Conservation (phyloP, 2,888 invertebrate genomes). For the Caenorhabditis sp. region DNA sequence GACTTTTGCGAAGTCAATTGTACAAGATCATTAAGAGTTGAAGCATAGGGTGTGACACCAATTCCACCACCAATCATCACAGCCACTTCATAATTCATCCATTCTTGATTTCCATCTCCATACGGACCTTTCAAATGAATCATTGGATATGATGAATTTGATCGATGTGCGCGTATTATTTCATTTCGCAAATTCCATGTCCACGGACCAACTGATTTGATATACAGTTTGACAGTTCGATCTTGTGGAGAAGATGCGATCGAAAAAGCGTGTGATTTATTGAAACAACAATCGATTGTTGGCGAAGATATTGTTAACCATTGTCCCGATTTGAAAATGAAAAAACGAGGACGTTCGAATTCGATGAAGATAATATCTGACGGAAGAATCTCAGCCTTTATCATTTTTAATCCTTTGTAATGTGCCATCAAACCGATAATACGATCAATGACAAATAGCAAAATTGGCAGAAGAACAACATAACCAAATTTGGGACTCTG, state of each 20-base stretch:
- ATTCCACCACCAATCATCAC: slow-evolving; percentile 98
- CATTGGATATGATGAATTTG: slow-evolving; percentile 56
- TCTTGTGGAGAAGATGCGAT: slow-evolving; percentile 94
- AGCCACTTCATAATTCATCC: slow-evolving; percentile 88
- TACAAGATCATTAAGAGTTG: slow-evolving; percentile 90
- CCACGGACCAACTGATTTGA: slow-evolving; percentile 87
- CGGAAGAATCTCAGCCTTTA: slow-evolving; percentile 89
- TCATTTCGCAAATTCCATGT: slow-evolving; percentile 88
- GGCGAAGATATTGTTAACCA: slow-evolving; percentile 86
- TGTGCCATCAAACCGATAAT: slow-evolving; percentile 75
- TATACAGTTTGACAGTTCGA: slow-evolving; percentile 91
- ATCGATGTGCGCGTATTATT: slow-evolving; percentile 54
- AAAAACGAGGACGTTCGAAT: slow-evolving; percentile 91
- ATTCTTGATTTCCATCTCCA: slow-evolving; percentile 88
- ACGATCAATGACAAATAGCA: slow-evolving; percentile 88
- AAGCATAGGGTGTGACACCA: slow-evolving; percentile 95
- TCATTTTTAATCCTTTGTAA: slow-evolving; percentile 80
- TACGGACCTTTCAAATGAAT: slow-evolving; percentile 88
- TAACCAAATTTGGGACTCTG: slow-evolving; percentile 85
- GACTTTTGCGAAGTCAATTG: slow-evolving; percentile 84
- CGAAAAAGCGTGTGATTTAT: slow-evolving; percentile 92
- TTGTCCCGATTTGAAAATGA: slow-evolving; percentile 79
- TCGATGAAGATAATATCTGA: slow-evolving; percentile 80
- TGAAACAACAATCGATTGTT: slow-evolving; percentile 80
- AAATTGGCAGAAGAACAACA: slow-evolving; percentile 88